A percentile compares a stretch with the other conserved stretches of the same genome.
phyloP scores from a whole-genome alignment of 2,888 invertebrate species.

The Pardosa pseudoannulata region DNA sequence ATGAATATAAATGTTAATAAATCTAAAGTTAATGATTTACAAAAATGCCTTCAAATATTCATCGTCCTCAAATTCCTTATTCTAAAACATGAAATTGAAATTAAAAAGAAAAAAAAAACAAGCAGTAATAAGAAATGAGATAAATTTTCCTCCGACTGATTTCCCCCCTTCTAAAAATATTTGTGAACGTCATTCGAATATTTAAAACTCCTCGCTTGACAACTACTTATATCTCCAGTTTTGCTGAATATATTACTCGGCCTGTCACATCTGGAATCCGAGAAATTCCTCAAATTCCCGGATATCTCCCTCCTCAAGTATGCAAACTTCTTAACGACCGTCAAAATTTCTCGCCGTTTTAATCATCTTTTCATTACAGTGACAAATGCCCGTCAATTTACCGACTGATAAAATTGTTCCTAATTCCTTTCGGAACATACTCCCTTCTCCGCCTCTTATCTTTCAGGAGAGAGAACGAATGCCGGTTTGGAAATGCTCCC shows the following conservation, averaged over 20 bases:
- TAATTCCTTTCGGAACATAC: constrained; percentile 5
- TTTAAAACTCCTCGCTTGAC: background rate
- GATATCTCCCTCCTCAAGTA: background rate
- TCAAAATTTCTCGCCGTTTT: constrained; percentile 50
- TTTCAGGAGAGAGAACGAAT: constrained; percentile 8
- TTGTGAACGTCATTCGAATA: too few relatives aligned
- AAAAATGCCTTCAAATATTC: too few relatives aligned
- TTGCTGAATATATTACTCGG: background rate
- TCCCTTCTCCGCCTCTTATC: constrained; percentile 28
- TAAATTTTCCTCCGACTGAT: too few relatives aligned
- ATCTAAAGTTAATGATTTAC: too few relatives aligned
- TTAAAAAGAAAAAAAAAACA: too few relatives aligned
- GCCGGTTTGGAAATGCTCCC: constrained; percentile 39
- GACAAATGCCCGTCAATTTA: constrained; percentile 30
- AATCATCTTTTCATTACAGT: constrained; percentile 64
- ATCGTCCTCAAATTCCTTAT: too few relatives aligned
- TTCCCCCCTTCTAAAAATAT: too few relatives aligned
- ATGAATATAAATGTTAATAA: too few relatives aligned
- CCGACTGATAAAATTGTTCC: constrained; percentile 38
- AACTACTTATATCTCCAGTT: background rate
- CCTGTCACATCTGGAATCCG: background rate
- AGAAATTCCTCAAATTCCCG: background rate
- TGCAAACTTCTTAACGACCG: background rate
- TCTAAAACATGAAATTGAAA: too few relatives aligned
- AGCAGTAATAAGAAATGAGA: too few relatives aligned